Evolutionary conservation across 2,888 invertebrate species (phyloP), one percentile per base, ranked within the genome.

Genomic region (Acholoe squamosa): DNA sequence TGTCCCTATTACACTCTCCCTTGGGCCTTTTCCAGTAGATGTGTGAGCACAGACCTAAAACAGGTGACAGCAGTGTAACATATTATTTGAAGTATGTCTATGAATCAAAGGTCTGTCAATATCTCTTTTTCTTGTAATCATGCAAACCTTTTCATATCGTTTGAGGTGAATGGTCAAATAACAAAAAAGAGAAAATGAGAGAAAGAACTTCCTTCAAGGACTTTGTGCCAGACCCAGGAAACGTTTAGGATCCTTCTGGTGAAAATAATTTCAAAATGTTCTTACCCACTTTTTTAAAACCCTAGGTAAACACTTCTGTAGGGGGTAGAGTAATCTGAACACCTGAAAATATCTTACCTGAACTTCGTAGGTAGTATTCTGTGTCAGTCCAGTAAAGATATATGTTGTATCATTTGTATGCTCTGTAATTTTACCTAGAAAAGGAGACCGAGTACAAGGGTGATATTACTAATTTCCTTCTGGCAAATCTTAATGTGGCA

Each of bases 31-130:
- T 10, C 95, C 95, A 92, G 94, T 95, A 14, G 91, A 52, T 33
- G 94, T 95, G 5, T 94, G 93, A 34, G 95, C 95, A 94, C 95
- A 95, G 19, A 95, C 95, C 94, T 95, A 90, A 14, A 90, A 89
- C 12, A 84, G n/a, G n/a, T n/a, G n/a, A n/a, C n/a, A n/a, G n/a
- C n/a, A n/a, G n/a, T n/a, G n/a, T n/a, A n/a, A n/a, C n/a, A n/a
- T n/a, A n/a, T n/a, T n/a, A 56, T 52, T n/a, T 43, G 14, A 33
- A 56, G 31, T 22, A 88, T 56, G 25, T 56, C 19, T 88, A 56
- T 5, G 12, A 3, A 86, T 43, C 28, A 88, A 54, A 88, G 54
- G 1, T 33, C 19, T 19, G 77, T 61, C 5, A 14, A 14, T 14
- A 61, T 61, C 16, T n/a, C 61, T 12, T 12, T 61, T 61, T 61